Evolutionary conservation across 2,113 vertebrate species (phyloP), one percentile per base, ranked within the genome.

Genomic region (Atlantisia rogersi): DNA sequence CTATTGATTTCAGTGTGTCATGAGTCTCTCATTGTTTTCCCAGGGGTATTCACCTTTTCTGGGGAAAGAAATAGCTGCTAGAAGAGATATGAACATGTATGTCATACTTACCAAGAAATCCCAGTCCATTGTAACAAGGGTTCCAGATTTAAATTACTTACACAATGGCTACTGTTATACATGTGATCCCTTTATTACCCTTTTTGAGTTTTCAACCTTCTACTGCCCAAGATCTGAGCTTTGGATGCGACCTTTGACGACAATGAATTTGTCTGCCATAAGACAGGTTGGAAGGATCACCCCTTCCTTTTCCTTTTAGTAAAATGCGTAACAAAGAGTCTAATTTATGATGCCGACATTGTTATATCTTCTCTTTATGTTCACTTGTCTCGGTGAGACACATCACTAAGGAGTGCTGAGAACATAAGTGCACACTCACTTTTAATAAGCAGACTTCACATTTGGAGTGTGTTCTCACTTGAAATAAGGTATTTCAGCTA

Each of bases 1-100:
- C 81, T 62, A 96, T 94, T 87, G 92, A 97, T 94, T 95, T 96
- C 96, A 96, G 92, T 87, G 83, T 86, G 92, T 91, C 71, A 39
- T 69, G 77, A 53, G 58, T 76, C n/a, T 63, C 46, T 86, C 42
- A 31, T 2, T 24, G 29, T 84, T 75, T 84, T 80, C 50, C 53
- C 42, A 82, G 40, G 40, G 58, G 20, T 17, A 69, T 82, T 82
- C 3, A 2, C 21, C 13, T 50, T 37, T 56, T 40, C 74, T 58
- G 2, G 1, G 31, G 50, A 52, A 29, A 74, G 14, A 84, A 86
- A 77, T 3, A 64, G 10, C 39, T 84, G 40, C 19, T 63, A 88
- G 39, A 74, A 91, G 62, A 94, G 6, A 22, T 50, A 75, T 39
- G 37, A 77, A 32, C 29, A 60, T 2, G 0, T 24, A 18, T 25